phyloP scores from a whole-genome alignment of 2,113 vertebrate genomes.

The Dinomys branickii region DNA sequence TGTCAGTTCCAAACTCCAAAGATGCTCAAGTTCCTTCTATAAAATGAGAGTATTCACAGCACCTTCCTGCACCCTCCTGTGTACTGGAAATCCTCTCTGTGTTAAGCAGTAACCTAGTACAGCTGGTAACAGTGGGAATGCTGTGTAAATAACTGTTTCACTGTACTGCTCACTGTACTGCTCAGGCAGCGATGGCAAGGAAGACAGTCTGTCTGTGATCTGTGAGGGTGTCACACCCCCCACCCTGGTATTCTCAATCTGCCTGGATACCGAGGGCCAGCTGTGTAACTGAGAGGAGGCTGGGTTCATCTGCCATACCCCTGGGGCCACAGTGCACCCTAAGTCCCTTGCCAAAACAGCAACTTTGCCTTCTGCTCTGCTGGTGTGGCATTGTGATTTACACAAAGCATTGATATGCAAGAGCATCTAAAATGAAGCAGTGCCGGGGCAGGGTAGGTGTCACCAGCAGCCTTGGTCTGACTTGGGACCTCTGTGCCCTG shows the following conservation, averaged over 20 bases:
- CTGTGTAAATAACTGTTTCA: background rate
- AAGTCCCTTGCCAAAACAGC: background rate
- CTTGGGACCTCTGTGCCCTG: fast-evolving
- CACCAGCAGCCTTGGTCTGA: background rate
- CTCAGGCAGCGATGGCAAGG: background rate
- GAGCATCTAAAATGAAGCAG: background rate
- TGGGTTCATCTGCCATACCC: background rate
- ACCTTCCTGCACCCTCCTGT: no score
- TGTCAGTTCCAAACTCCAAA: no score
- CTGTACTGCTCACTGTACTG: background rate
- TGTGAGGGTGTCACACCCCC: background rate
- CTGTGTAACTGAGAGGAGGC: background rate
- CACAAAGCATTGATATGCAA: background rate
- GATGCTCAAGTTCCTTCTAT: background rate
- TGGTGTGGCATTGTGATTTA: background rate
- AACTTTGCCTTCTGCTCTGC: background rate
- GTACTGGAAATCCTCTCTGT: background rate
- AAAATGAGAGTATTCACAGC: fast-evolving
- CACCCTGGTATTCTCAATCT: background rate
- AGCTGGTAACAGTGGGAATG: background rate
- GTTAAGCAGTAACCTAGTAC: background rate
- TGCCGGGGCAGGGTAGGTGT: background rate
- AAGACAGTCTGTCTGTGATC: background rate
- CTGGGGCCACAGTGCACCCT: background rate
- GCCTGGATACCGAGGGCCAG: background rate